phyloP scores from a whole-genome alignment of 2,888 invertebrate species.

The Acanthosoma haemorrhoidale region DNA sequence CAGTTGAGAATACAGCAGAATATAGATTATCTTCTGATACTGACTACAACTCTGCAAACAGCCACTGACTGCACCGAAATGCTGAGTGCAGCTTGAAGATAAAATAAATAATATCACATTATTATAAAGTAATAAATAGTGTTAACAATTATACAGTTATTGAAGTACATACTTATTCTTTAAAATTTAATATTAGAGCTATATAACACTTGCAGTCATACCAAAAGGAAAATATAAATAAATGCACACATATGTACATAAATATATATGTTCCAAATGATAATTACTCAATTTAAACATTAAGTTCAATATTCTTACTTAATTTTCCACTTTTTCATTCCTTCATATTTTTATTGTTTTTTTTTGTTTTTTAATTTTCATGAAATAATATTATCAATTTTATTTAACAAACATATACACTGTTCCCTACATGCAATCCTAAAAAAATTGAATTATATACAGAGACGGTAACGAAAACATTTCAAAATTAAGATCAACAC shows the following conservation, averaged over 20 bases:
- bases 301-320: neutral
- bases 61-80: neutral
- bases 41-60: neutral
- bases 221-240: too few relatives aligned
- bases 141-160: neutral
- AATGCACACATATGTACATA: neutral
- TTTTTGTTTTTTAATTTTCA: neutral
- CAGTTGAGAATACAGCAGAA: neutral
- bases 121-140: conserved; percentile 4
- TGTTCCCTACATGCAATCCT: neutral
- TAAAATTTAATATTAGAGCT: neutral
- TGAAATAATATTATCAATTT: neutral
- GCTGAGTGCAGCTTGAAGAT: neutral
- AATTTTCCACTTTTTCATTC: neutral
- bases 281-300: neutral
- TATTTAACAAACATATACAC: neutral
- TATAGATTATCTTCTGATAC: neutral
- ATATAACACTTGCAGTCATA: neutral
- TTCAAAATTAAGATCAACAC: neutral
- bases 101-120: conserved; percentile 14
- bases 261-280: neutral
- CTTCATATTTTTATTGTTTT: too few relatives aligned
- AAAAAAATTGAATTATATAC: neutral
- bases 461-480: neutral
- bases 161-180: neutral